Percentiles rank a stretch among this genome's conserved stretches.
phyloP scores from a whole-genome alignment of 2,797 vertebrate genomes.

The Falco concolor region DNA sequence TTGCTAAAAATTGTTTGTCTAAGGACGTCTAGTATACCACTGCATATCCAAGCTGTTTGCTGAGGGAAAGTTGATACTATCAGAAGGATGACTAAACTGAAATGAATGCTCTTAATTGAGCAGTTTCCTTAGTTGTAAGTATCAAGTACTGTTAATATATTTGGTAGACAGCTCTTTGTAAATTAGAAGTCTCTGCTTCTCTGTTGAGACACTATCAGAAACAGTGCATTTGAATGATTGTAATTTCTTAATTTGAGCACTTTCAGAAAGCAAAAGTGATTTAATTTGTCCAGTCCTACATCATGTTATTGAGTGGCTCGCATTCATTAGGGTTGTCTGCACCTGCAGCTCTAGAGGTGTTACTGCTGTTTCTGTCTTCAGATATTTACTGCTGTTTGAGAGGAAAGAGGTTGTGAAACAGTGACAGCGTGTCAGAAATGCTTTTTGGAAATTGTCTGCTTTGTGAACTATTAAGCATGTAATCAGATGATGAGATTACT shows the following conservation, averaged over 20 bases:
- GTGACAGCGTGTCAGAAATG: neutral
- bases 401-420: neutral
- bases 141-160: neutral
- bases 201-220: neutral
- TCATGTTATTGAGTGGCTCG: neutral
- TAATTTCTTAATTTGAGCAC: neutral
- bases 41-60: neutral
- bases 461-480: neutral
- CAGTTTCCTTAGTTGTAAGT: neutral
- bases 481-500: neutral
- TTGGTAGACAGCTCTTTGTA: neutral
- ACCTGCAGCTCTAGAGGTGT: neutral
- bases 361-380: neutral
- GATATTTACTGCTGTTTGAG: neutral
- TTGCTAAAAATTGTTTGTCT: neutral
- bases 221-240: neutral
- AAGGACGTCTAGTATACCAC: neutral
- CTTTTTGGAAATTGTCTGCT: neutral
- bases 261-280: neutral
- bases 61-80: neutral
- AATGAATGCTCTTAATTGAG: neutral
- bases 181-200: neutral
- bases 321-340: neutral
- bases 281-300: neutral
- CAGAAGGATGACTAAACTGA: neutral